These are phyloP conservation scores for Gryllus longicercus DNA, from an alignment of 2,888 invertebrate genomes.

Conservation along the genomic window DNA sequence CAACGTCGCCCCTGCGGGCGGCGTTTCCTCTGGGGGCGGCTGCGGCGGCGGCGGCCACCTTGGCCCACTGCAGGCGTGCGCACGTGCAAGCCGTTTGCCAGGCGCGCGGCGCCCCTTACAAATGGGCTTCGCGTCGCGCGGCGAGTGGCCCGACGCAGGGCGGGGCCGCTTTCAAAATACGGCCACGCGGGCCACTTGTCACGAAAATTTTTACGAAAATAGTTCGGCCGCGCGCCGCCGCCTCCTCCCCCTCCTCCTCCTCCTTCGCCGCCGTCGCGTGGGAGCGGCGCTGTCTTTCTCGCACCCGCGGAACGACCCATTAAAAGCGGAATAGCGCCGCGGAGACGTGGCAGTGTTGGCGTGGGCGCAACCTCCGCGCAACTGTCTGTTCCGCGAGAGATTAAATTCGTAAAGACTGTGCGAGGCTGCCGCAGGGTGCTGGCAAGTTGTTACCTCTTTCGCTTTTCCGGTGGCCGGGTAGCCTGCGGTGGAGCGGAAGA, in stretches of 20 bases:
- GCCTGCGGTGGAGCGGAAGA: too few relatives aligned
- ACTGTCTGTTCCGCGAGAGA: too few relatives aligned
- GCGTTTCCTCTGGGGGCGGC: too few relatives aligned
- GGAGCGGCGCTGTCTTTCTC: background rate
- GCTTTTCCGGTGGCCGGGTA: too few relatives aligned
- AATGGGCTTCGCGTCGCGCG: background rate
- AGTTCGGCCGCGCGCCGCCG: background rate
- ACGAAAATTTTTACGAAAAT: background rate
- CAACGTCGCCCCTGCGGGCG: too few relatives aligned
- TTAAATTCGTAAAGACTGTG: too few relatives aligned
- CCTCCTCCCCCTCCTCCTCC: too few relatives aligned
- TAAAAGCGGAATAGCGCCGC: background rate
- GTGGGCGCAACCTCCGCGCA: too few relatives aligned
- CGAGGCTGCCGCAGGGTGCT: too few relatives aligned
- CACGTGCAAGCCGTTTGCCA: background rate
- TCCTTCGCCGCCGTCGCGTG: background rate
- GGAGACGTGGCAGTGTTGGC: too few relatives aligned
- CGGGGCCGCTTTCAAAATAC: background rate
- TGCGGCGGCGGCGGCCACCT: too few relatives aligned
- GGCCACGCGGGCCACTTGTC: slow-evolving; percentile 7
- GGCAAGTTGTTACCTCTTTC: too few relatives aligned
- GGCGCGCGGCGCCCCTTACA: background rate
- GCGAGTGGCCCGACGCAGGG: background rate
- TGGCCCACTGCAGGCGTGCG: background rate
- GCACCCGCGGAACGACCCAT: background rate